A percentile compares a stretch with the other conserved stretches of the same genome.
Evolutionary conservation across 1,140 invertebrate genomes (phyloP).

Genomic region (Carposina sasakii): DNA sequence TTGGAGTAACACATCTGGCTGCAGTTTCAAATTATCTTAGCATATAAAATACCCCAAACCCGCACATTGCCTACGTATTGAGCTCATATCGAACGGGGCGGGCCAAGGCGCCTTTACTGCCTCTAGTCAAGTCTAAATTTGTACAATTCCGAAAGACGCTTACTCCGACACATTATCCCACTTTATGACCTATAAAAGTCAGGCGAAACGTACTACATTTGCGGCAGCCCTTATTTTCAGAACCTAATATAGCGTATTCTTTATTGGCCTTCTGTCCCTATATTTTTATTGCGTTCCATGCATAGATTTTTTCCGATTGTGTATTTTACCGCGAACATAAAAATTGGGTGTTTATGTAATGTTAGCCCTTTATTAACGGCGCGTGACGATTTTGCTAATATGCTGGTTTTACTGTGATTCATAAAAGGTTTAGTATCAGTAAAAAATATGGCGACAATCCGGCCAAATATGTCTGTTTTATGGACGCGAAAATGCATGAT

Average conservation of each 20-base stretch:
- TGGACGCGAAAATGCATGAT: neutral
- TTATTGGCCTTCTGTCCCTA: constrained; percentile 50
- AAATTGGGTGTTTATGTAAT: constrained; percentile 51
- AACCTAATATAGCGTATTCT: constrained; percentile 44
- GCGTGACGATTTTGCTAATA: constrained; percentile 49
- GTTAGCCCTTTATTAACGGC: constrained; percentile 41
- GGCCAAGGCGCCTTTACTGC: too few relatives aligned
- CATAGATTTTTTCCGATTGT: constrained; percentile 62
- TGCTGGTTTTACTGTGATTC: constrained; percentile 53
- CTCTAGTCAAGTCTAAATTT: constrained; percentile 65
- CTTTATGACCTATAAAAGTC: constrained; percentile 71
- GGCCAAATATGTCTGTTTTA: constrained; percentile 19
- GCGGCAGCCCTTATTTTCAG: constrained; percentile 43
- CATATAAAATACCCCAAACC: too few relatives aligned
- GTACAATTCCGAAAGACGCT: constrained; percentile 68
- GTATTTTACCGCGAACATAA: constrained; percentile 52
- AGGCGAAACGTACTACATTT: constrained; percentile 62
- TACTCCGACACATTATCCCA: constrained; percentile 65
- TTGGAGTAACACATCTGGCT: too few relatives aligned
- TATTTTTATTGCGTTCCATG: constrained; percentile 46
- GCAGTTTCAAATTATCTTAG: too few relatives aligned
- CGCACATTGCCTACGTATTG: too few relatives aligned
- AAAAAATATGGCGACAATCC: constrained; percentile 36
- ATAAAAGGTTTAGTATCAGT: constrained; percentile 48
- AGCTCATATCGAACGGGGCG: too few relatives aligned